Base-by-base conservation (phyloP, 2,797 vertebrate species). In the Nyctalus aviator region DNA sequence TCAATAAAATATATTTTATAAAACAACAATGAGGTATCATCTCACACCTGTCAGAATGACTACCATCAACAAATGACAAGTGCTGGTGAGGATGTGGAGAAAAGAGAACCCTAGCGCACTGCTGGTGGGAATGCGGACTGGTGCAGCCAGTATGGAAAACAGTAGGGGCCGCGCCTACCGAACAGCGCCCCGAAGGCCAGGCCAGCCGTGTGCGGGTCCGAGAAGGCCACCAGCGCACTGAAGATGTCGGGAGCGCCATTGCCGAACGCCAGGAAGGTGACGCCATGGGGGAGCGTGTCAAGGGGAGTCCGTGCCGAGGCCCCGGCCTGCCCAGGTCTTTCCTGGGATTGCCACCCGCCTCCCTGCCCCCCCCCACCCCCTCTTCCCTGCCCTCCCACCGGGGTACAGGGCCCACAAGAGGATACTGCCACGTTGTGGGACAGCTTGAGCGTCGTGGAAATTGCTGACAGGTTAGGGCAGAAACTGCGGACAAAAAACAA, bases 361-460 rank as follows among this genome's bases (percentile, higher is more conserved):
- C 35, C 57, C 57, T 3, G 20, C 20, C 2, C 53, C 53, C 15
- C 2, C 6, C 18, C 5, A n/a, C n/a, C n/a, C n/a, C n/a, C n/a
- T n/a, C n/a, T n/a, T n/a, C 4, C 35, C 57, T 5, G 6, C 35
- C 30, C n/a, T 17, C 73, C 5, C 50, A 5, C 44, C 27, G 0
- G 57, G 35, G 85, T 4, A 3, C 10, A 55, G 6, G 17, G 2
- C 23, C 0, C n/a, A 20, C 35, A 21, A 48, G 99, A 99, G 99
- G 99, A 99, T 99, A 99, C 99, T 93, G 99, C 99, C 97, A 99
- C 99, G 0, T 99, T 99, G 98, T 99, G 99, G 59, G 99, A 99
- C 88, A 99, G 98, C 96, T 98, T 99, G 96, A 99, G 97, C 18
- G 97, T 98, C 87, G 98, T 98, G 17, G 99, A 99, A 96, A 99